Base-by-base conservation (phyloP, 2,113 vertebrate species). In the Perognathus longimembris region DNA sequence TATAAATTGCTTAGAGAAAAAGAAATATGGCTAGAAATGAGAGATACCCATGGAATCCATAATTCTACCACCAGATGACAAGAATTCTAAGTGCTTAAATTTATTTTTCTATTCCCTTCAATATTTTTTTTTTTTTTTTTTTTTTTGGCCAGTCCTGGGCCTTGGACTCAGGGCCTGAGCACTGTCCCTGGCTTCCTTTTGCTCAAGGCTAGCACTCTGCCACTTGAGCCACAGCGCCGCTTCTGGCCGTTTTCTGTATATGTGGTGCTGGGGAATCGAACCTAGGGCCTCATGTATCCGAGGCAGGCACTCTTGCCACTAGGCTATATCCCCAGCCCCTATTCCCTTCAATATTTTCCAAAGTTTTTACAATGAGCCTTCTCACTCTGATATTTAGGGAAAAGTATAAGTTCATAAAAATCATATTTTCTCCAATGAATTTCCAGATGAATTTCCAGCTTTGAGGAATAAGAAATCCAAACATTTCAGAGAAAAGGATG, bases 401-500 rank as follows among this genome's bases (percentile, higher is more conserved):
- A 87, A 93, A 74, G 3, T 26, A 36, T 10, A n/a, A n/a, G 5
- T 4, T 85, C 77, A 66, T 40, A 89, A 83, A 90, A 91, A 78
- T 50, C 66, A 77, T 18, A 57, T 57, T 76, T 87, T 86, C 1
- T 12, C 17, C 9, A 79, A 85, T 2, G 42, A 45, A 69, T 54
- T 36, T 61, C 40, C 5, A 64, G 30, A 78, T 24, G 50, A 57
- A 61, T 87, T 85, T 89, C 69, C 85, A 91, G 36, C 54, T 89
- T 75, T 7, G 1, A 74, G 30, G 67, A 89, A 12, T 85, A 81
- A 85, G 77, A 88, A 81, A 93, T 74, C 10, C 21, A 21, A 76
- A 77, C 36, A 79, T 61, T 90, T 93, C 81, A 73, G 74, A 92
- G 70, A 94, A 75, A 45, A 85, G 1, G 28, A 38, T 75, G 61